These are phyloP conservation scores for Prosopocoilus inquinatus DNA, from an alignment of 2,888 invertebrate species.

Conservation along the genomic window DNA sequence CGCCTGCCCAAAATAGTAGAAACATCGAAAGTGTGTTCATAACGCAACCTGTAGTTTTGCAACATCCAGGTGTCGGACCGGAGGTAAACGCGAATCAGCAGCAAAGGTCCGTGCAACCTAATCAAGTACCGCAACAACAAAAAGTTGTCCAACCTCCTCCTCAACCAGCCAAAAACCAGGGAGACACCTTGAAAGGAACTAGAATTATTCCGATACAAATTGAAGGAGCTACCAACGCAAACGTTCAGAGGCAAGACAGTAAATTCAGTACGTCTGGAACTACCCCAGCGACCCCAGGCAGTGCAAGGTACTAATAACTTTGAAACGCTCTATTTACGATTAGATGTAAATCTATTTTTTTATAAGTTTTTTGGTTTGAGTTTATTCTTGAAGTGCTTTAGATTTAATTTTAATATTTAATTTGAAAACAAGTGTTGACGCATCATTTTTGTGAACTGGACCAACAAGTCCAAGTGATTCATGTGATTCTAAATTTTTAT, in stretches of 20 bases:
- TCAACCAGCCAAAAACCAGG: constrained; percentile 35
- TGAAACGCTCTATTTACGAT: too few relatives aligned
- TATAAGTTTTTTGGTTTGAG: too few relatives aligned
- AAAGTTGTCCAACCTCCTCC: constrained; percentile 3
- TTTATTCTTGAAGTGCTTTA: too few relatives aligned
- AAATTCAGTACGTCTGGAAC: constrained; percentile 11
- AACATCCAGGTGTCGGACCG: constrained; percentile 24
- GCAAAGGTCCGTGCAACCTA: constrained; percentile 24
- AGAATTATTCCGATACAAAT: constrained; percentile 68
- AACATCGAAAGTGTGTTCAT: constrained; percentile 27
- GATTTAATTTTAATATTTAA: too few relatives aligned
- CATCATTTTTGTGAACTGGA: too few relatives aligned
- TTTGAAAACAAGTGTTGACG: too few relatives aligned
- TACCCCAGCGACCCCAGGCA: constrained; percentile 19
- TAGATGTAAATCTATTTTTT: too few relatives aligned
- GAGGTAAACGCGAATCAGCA: constrained; percentile 14
- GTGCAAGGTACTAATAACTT: constrained; percentile 16
- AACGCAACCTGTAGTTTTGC: constrained; percentile 29
- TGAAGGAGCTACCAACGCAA: constrained; percentile 50
- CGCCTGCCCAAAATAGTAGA: constrained; percentile 15
- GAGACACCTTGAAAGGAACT: constrained; percentile 42
- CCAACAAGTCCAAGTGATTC: too few relatives aligned
- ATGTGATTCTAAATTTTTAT: too few relatives aligned
- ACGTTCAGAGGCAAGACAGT: constrained; percentile 17
- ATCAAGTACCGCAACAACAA: constrained; percentile 4